Base-by-base conservation (phyloP, 2,888 invertebrate genomes). In the Mantis religiosa region DNA sequence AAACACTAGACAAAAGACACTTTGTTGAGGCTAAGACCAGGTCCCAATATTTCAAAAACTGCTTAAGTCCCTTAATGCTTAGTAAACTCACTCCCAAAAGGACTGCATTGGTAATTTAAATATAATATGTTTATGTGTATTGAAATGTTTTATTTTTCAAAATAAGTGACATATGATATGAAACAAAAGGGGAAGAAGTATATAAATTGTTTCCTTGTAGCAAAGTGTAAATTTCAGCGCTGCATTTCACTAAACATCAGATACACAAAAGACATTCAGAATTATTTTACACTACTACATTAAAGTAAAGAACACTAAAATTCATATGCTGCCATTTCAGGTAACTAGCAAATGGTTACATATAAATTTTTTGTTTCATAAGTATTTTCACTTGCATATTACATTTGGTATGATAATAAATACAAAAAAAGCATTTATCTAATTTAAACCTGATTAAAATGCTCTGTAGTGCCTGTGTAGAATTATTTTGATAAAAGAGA, bases 1-100 rank as follows among this genome's bases (percentile, higher is more conserved):
- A 94, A 96, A 96, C 96, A 96, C 96, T 96, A 97, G 97, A 97
- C 97, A 97, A 97, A 96, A 97, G 97, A 97, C 97, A 97, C 94
- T 89, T 89, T 90, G 88, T 88, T 87, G 87, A 87, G 89, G 88
- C 84, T 87, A 82, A 83, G 82, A 85, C 82, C 88, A 89, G 86
- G 87, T 88, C 88, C 88, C 88, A 88, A 47, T 85, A 89, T 89
- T 84, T 83, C 83, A 41, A 34, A 89, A 89, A 28, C 85, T 85
- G 83, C 83, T 28, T 41, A 47, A 34, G 47, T 85, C 41, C 88
- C n/a, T 85, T 30, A 81, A 88, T 41, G 34, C 82, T 87, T 34
- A 82, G 87, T 81, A 28, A 86, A 86, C 71, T 81, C 28, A 71
- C 28, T 81, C 20, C 27, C 28, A 86, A 81, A 86, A 30, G 30